Conservation (phyloP, 2,888 invertebrate genomes). For the Scelioninae gen. 1 region DNA sequence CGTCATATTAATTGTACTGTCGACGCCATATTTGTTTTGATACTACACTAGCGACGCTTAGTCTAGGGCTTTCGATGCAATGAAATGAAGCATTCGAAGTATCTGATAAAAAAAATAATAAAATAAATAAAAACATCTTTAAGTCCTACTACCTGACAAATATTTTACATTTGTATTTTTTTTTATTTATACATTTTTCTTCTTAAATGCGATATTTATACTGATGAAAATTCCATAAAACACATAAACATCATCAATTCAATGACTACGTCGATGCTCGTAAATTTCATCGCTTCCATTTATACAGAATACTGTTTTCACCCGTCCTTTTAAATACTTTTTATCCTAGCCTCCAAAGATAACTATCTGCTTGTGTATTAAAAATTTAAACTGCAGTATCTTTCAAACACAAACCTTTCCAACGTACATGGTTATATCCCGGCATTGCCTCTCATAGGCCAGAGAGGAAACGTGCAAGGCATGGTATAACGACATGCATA, state of each 20-base stretch:
- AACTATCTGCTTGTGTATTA: slow-evolving; percentile 5
- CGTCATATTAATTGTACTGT: too few species aligned
- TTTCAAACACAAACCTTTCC: slow-evolving; percentile 24
- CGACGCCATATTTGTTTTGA: too few species aligned
- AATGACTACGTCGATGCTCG: neutral
- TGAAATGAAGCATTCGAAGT: too few species aligned
- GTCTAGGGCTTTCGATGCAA: too few species aligned
- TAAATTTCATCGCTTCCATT: slow-evolving; percentile 4
- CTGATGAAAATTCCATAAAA: neutral
- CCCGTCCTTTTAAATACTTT: slow-evolving; percentile 5
- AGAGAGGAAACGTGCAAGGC: slow-evolving; percentile 39
- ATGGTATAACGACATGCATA: slow-evolving; percentile 47
- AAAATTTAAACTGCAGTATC: slow-evolving; percentile 32
- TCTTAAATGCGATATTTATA: neutral
- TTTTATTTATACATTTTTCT: neutral
- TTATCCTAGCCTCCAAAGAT: neutral
- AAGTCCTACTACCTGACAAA: too few species aligned
- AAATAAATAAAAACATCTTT: too few species aligned
- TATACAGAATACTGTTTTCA: slow-evolving; percentile 6
- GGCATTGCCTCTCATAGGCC: neutral
- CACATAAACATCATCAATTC: neutral
- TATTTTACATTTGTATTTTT: too few species aligned
- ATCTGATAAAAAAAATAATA: too few species aligned
- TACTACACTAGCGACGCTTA: too few species aligned
- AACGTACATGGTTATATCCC: slow-evolving; percentile 23